A percentile compares a stretch with the other conserved stretches of the same genome.
phyloP scores from a whole-genome alignment of 2,113 vertebrate species.

The Dascyllus trimaculatus region DNA sequence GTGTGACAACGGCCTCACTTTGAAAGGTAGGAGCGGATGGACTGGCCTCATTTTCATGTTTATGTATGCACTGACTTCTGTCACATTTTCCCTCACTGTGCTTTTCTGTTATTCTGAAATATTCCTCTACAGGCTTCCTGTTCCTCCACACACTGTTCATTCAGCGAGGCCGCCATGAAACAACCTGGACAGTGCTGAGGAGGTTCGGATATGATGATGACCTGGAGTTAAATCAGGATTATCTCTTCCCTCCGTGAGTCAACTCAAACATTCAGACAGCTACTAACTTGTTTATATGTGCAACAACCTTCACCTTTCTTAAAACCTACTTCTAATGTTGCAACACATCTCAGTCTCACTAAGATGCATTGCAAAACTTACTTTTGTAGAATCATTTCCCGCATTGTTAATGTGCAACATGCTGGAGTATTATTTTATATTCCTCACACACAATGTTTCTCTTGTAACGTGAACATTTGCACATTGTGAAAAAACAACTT shows the following conservation, averaged over 20 bases:
- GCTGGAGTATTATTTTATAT: too few relatives aligned
- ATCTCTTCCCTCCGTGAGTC: conserved; percentile 93
- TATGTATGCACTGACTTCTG: not conserved
- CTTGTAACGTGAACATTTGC: too few relatives aligned
- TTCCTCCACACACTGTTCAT: conserved; percentile 98
- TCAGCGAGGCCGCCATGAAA: conserved; percentile 97
- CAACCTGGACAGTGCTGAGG: conserved; percentile 97
- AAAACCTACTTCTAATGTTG: too few relatives aligned
- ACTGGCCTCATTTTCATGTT: not conserved
- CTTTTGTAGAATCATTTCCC: too few relatives aligned
- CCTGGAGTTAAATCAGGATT: conserved; percentile 95
- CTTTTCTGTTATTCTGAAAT: not conserved
- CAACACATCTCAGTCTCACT: not conserved
- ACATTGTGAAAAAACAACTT: not conserved
- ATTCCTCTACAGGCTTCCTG: conserved; percentile 89
- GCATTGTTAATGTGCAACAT: too few relatives aligned
- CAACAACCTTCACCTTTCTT: not conserved
- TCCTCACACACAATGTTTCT: too few relatives aligned
- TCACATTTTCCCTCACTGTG: not conserved
- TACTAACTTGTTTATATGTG: not conserved
- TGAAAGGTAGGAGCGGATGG: conserved; percentile 87
- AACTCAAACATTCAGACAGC: not conserved
- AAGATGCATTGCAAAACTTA: not conserved
- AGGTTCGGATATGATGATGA: conserved; percentile 97
- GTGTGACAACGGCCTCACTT: conserved; percentile 91